A percentile compares a stretch with the other conserved stretches of the same genome.
Conservation (phyloP, 2,113 vertebrate genomes). For the Calidris pygmaea region DNA sequence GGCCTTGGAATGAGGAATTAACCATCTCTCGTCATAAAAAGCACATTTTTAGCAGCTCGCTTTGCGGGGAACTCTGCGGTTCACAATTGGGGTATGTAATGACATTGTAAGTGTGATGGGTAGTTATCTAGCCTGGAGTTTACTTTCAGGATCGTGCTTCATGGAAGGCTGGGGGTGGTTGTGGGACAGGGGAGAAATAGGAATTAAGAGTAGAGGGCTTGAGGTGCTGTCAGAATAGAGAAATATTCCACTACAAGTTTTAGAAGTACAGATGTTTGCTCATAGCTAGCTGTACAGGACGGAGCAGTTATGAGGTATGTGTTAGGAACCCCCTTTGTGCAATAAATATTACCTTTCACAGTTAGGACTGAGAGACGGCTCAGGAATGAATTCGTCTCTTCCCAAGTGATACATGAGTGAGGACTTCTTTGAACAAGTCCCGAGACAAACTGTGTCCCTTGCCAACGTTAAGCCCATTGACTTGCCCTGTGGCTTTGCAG, state of each 20-base stretch:
- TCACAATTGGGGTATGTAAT: not conserved
- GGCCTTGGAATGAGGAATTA: not conserved
- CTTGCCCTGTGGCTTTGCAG: not conserved
- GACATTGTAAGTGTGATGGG: not conserved
- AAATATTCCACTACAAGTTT: not conserved
- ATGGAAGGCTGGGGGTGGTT: not conserved
- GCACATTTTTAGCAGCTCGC: not conserved
- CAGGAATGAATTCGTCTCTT: not conserved
- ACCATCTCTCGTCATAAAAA: not conserved
- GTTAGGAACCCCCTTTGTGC: not conserved
- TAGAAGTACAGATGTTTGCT: not conserved
- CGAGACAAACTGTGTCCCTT: not conserved
- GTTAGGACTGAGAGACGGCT: not conserved
- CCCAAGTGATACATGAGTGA: not conserved
- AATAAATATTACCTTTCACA: not conserved
- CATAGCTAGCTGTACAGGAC: fast-evolving
- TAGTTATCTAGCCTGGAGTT: not conserved
- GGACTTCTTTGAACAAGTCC: not conserved
- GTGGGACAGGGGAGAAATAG: not conserved
- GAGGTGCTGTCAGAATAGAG: not conserved
- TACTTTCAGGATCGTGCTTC: not conserved
- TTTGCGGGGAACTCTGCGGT: not conserved
- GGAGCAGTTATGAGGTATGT: not conserved
- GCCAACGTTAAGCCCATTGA: not conserved
- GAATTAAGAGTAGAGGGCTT: not conserved